Evolutionary conservation across 2,888 invertebrate species (phyloP).

Genomic region (Polia nebulosa): DNA sequence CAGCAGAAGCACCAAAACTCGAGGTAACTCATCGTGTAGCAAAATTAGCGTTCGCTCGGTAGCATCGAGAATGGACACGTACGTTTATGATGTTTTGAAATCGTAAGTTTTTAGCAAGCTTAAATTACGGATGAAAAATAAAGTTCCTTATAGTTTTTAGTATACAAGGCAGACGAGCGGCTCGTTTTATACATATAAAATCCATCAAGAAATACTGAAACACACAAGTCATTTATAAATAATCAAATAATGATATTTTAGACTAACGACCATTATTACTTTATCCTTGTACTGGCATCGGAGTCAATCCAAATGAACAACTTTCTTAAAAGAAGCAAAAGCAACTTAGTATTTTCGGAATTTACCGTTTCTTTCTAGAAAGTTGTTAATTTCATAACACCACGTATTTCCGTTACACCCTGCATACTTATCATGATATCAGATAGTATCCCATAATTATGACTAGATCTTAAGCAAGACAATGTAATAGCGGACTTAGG

Average conservation of each 20-base stretch:
- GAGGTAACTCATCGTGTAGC: too few relatives aligned
- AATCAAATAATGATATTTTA: not conserved
- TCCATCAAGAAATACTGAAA: conserved; percentile 30
- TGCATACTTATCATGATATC: not conserved
- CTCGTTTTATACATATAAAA: not conserved
- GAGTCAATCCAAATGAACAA: not conserved
- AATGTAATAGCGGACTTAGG: conserved; percentile 11
- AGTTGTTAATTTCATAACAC: too few relatives aligned
- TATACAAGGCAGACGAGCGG: not conserved
- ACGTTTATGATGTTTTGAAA: too few relatives aligned
- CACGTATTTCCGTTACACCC: too few relatives aligned
- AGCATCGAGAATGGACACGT: too few relatives aligned
- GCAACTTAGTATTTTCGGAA: too few relatives aligned
- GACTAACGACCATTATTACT: not conserved
- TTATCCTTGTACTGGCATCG: not conserved
- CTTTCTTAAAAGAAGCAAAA: too few relatives aligned
- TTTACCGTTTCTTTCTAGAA: too few relatives aligned
- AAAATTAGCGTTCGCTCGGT: too few relatives aligned
- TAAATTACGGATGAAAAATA: not conserved
- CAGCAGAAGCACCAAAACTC: too few relatives aligned
- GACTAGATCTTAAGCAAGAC: not conserved
- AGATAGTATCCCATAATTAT: not conserved
- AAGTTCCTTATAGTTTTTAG: not conserved
- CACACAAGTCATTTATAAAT: conserved; percentile 7
- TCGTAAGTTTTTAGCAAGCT: not conserved